Conservation (phyloP, 2,113 vertebrate genomes). For the Mormyrus lacerda region DNA sequence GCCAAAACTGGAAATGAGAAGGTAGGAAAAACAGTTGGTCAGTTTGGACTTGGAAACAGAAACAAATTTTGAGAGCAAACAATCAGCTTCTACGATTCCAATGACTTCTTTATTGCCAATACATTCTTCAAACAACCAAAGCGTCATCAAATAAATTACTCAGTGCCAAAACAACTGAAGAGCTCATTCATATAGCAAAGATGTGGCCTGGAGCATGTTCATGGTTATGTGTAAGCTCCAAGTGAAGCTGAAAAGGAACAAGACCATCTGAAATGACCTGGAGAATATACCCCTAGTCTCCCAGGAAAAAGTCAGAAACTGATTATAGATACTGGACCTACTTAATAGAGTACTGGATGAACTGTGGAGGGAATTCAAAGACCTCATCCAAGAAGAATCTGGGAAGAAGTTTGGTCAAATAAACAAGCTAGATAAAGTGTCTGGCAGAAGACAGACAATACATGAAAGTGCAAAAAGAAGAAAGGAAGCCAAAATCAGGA, state of each 20-base stretch:
- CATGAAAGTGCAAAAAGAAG: background rate
- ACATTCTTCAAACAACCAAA: background rate
- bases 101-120: background rate
- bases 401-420: background rate
- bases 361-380: background rate
- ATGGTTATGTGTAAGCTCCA: background rate
- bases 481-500: background rate
- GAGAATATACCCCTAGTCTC: background rate
- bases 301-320: background rate
- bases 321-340: background rate
- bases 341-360: background rate
- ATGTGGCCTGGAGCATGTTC: background rate
- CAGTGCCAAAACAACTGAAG: background rate
- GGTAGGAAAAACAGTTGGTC: background rate
- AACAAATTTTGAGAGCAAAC: background rate
- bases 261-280: background rate
- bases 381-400: background rate
- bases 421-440: background rate
- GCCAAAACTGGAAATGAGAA: background rate
- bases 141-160: background rate
- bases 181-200: background rate
- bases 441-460: background rate
- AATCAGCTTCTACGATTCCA: background rate
- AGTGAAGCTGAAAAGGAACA: background rate
- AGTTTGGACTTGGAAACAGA: background rate